Evolutionary conservation across 2,113 vertebrate genomes (phyloP).

Genomic region (Zapus hudsonius): DNA sequence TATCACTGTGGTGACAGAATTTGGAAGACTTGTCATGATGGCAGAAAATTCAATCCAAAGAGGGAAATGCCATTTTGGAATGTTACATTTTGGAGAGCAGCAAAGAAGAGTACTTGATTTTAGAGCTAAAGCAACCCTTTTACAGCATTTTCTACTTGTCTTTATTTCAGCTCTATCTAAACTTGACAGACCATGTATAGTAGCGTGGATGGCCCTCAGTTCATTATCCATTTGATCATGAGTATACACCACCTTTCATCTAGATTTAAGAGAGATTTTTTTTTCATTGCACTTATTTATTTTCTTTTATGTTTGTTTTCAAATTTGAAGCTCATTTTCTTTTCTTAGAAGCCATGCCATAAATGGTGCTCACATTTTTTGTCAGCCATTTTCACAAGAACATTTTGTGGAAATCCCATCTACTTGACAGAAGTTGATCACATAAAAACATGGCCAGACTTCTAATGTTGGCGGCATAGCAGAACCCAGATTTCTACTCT

Average conservation of each 20-base stretch:
- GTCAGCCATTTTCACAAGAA: not conserved
- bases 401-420: not conserved
- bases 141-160: not conserved
- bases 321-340: not conserved
- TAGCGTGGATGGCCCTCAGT: not conserved
- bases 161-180: not conserved
- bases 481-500: not conserved
- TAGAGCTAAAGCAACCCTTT: not conserved
- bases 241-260: not conserved
- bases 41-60: not conserved
- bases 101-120: not conserved
- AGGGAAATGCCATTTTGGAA: not conserved
- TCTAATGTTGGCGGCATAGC: not conserved
- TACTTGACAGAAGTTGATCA: not conserved
- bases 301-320: slow-evolving; percentile 27
- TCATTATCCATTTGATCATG: not conserved
- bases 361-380: not conserved
- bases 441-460: not conserved
- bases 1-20: not conserved
- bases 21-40: not conserved
- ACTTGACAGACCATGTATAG: not conserved
- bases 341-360: not conserved
- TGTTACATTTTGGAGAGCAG: not conserved
- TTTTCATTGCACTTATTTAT: not conserved
- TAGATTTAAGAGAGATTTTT: not conserved